Percentiles rank a stretch among this genome's conserved stretches.
Evolutionary conservation across 2,113 vertebrate genomes (phyloP).

Genomic region (Cyprinus carpio): DNA sequence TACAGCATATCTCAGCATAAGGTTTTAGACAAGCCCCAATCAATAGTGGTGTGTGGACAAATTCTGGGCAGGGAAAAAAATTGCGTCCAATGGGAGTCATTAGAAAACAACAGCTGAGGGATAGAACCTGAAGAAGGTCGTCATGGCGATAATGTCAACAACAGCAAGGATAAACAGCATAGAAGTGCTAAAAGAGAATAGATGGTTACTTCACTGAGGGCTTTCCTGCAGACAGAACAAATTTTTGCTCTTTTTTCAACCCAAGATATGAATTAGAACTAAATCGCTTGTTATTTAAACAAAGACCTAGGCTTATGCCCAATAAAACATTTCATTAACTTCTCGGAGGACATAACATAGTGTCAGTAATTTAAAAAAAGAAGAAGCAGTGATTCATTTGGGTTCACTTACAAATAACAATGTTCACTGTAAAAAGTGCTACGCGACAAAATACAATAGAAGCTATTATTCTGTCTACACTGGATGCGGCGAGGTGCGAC

Average conservation of each 20-base stretch:
- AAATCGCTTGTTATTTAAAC: not conserved
- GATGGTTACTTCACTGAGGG: not conserved
- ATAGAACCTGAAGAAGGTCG: not conserved
- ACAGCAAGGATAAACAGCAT: not conserved
- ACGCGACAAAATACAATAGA: too few species aligned
- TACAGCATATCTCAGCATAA: not conserved
- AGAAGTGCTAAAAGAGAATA: not conserved
- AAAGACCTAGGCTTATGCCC: constrained; percentile 4
- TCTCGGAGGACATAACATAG: not conserved
- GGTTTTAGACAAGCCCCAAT: not conserved
- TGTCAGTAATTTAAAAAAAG: too few species aligned
- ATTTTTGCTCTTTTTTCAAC: not conserved
- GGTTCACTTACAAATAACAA: not conserved
- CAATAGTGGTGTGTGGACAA: not conserved
- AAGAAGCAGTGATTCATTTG: not conserved
- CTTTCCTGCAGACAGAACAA: not conserved
- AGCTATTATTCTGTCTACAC: too few species aligned
- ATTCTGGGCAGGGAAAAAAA: not conserved
- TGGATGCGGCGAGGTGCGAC: too few species aligned
- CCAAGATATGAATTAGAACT: not conserved
- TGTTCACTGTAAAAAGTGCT: not conserved
- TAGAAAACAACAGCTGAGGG: constrained; percentile 12
- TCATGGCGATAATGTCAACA: not conserved
- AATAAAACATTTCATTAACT: not conserved
- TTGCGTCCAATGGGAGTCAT: not conserved